Evolutionary conservation across 2,113 vertebrate genomes (phyloP).

Genomic region (Xiphophorus couchianus): DNA sequence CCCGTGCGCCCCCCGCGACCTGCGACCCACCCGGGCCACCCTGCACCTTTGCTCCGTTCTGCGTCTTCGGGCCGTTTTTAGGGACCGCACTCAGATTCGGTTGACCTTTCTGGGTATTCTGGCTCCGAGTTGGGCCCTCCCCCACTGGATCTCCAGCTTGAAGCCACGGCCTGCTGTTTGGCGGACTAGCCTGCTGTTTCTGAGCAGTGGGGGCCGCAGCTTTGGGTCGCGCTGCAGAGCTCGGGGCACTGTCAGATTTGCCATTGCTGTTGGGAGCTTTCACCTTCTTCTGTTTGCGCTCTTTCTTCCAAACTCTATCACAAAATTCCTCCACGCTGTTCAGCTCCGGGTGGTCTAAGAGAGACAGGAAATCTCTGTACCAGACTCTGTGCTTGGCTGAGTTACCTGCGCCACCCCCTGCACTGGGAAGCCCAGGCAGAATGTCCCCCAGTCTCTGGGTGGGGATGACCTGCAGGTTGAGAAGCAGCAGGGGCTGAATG

Average conservation of each 20-base stretch:
- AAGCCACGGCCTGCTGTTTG: conserved; percentile 51
- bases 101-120: conserved; percentile 55
- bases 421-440: conserved; percentile 78
- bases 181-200: conserved; percentile 67
- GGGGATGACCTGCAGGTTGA: conserved; percentile 93
- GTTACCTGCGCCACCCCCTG: conserved; percentile 59
- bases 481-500: conserved; percentile 92
- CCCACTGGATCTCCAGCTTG: conserved; percentile 48
- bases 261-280: conserved; percentile 72
- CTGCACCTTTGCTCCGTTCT: conserved; percentile 58
- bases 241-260: conserved; percentile 34
- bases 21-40: conserved; percentile 32
- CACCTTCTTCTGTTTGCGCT: conserved; percentile 90
- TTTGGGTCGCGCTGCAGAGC: conserved; percentile 45
- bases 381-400: conserved; percentile 91
- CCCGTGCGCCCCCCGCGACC: conserved; percentile 52
- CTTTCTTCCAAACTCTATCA: conserved; percentile 97
- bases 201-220: conserved; percentile 60
- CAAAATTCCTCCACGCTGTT: conserved; percentile 98
- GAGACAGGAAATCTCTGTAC: conserved; percentile 97
- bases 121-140: conserved; percentile 48
- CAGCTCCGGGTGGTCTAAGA: conserved; percentile 95
- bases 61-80: conserved; percentile 63
- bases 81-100: conserved; percentile 31
- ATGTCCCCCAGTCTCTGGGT: conserved; percentile 90